A percentile compares a stretch with the other conserved stretches of the same genome.
Evolutionary conservation across 2,888 invertebrate species (phyloP).

Genomic region (Callinectes sapidus): DNA sequence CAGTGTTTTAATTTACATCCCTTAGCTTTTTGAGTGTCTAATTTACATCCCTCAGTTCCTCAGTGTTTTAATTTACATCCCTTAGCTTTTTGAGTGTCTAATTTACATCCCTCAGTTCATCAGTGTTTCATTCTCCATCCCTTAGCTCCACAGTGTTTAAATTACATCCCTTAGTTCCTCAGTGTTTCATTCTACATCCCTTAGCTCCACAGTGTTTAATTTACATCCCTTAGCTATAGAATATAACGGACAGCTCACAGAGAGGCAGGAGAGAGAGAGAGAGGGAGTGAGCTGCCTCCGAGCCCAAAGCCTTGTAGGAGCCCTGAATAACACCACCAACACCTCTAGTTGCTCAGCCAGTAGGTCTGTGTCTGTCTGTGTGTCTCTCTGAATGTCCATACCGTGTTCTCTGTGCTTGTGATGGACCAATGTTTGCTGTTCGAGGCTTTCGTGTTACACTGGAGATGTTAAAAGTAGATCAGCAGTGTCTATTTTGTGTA

Average conservation of each 20-base stretch:
- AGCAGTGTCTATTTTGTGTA: constrained; percentile 23
- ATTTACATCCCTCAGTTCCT: too few species aligned
- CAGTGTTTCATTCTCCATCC: too few species aligned
- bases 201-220: neutral
- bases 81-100: too few species aligned
- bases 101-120: neutral
- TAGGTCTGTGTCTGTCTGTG: constrained; percentile 36
- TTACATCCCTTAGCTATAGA: neutral
- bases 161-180: too few species aligned
- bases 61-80: too few species aligned
- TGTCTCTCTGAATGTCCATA: constrained; percentile 34
- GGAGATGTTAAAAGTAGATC: constrained; percentile 5
- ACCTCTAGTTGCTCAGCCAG: constrained; percentile 22
- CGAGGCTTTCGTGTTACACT: constrained; percentile 3
- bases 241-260: neutral
- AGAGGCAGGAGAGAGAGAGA: neutral
- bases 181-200: too few species aligned
- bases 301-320: neutral
- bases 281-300: neutral
- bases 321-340: neutral
- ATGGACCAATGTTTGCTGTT: constrained; percentile 34
- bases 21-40: too few species aligned
- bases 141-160: too few species aligned
- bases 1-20: too few species aligned
- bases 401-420: constrained; percentile 16